These are phyloP conservation scores for Pseudomyrmex cubaensis DNA, from an alignment of 1,140 invertebrate genomes.

Conservation along the genomic window DNA sequence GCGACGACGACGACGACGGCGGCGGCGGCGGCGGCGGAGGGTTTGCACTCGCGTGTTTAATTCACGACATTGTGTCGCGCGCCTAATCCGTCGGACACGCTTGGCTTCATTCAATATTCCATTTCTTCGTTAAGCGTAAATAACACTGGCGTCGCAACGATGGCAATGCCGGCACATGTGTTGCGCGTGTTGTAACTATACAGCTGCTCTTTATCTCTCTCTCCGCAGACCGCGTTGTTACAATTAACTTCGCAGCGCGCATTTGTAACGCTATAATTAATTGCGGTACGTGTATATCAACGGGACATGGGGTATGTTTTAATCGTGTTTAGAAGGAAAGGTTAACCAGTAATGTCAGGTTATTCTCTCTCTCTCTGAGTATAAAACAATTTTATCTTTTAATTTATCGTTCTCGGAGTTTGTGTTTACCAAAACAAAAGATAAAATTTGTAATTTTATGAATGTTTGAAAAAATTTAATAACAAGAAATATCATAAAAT, in stretches of 20 bases:
- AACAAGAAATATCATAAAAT: neutral
- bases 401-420: neutral
- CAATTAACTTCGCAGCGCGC: neutral
- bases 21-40: neutral
- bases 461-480: neutral
- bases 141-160: constrained; percentile 17
- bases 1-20: no score
- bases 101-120: constrained; percentile 57
- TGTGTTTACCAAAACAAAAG: no score
- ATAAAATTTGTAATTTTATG: no score
- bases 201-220: constrained; percentile 21
- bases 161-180: neutral
- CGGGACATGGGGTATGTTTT: neutral
- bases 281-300: constrained; percentile 6
- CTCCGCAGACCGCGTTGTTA: neutral
- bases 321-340: neutral
- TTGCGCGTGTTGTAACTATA: neutral
- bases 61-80: constrained; percentile 37
- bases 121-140: constrained; percentile 40
- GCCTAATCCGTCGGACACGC: constrained; percentile 43
- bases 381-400: neutral
- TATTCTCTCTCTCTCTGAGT: neutral
- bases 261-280: constrained; percentile 26
- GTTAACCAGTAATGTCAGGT: neutral
- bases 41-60: constrained; percentile 43